phyloP scores from a whole-genome alignment of 2,113 vertebrate species.

The Collichthys lucidus region DNA sequence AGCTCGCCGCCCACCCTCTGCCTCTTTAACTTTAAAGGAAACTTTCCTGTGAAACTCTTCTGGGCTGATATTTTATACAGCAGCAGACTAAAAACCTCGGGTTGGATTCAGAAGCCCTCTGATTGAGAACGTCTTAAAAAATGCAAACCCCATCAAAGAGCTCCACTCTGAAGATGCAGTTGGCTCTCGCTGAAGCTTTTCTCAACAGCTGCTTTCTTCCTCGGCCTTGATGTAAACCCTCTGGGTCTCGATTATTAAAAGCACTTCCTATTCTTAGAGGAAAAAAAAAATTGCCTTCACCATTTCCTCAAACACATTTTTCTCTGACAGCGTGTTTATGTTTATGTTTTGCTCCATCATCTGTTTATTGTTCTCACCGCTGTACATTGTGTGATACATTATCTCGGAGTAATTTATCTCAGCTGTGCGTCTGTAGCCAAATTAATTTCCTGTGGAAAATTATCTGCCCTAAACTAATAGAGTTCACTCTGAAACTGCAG shows the following conservation, averaged over 20 bases:
- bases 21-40: slow-evolving; percentile 52
- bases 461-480: slow-evolving; percentile 18
- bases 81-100: slow-evolving; percentile 66
- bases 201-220: slow-evolving; percentile 21
- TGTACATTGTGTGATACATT: not conserved
- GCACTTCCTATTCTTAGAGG: slow-evolving; percentile 22
- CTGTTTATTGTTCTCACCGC: slow-evolving; percentile 12
- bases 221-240: slow-evolving; percentile 42
- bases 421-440: slow-evolving; percentile 25
- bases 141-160: slow-evolving; percentile 83
- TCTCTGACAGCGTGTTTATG: not conserved
- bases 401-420: slow-evolving; percentile 19
- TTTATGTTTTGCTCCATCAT: slow-evolving; percentile 11
- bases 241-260: slow-evolving; percentile 47
- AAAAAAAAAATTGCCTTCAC: slow-evolving; percentile 7
- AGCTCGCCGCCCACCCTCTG: slow-evolving; percentile 17
- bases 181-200: slow-evolving; percentile 38
- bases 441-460: slow-evolving; percentile 55
- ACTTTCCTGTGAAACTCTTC: slow-evolving; percentile 51
- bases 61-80: slow-evolving; percentile 77
- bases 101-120: slow-evolving; percentile 69
- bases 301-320: not conserved
- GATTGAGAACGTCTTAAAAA: slow-evolving; percentile 79
- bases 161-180: slow-evolving; percentile 54
- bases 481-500: slow-evolving; percentile 13